Evolutionary conservation across 2,888 invertebrate genomes (phyloP).

Genomic region (Electrophaes corylata): DNA sequence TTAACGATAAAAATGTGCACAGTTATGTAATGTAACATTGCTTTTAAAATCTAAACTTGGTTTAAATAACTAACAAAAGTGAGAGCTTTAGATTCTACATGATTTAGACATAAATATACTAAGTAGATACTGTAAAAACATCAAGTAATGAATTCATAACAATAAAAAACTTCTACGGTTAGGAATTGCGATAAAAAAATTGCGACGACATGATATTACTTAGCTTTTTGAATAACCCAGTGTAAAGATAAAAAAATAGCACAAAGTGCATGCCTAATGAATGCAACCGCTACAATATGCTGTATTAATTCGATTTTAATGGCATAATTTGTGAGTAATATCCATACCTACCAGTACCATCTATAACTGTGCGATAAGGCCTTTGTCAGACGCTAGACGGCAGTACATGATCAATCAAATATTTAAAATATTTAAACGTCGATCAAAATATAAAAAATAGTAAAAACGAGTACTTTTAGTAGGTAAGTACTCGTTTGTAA

Average conservation of each 20-base stretch:
- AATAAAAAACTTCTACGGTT: too few relatives aligned
- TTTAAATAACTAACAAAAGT: too few relatives aligned
- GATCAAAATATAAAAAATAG: too few relatives aligned
- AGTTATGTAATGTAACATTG: background rate
- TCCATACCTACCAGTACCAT: slow-evolving; percentile 7
- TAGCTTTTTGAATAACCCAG: background rate
- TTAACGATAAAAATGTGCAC: background rate
- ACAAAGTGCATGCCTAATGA: slow-evolving; percentile 12
- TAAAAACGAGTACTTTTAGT: too few relatives aligned
- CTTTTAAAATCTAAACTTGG: too few relatives aligned
- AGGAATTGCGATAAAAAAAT: background rate
- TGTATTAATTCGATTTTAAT: slow-evolving; percentile 18
- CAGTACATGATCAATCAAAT: background rate
- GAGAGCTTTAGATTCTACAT: background rate
- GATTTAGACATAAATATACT: background rate
- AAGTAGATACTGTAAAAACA: too few relatives aligned
- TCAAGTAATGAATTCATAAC: too few relatives aligned
- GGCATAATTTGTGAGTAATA: slow-evolving; percentile 11
- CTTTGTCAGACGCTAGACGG: background rate
- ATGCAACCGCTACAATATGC: slow-evolving; percentile 10
- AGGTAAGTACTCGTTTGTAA: too few relatives aligned
- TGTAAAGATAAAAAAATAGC: slow-evolving; percentile 7
- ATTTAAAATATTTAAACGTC: background rate
- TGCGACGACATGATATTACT: background rate
- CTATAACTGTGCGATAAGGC: slow-evolving; percentile 3